Conservation (phyloP, 37 sponge, comb jelly and placozoan genomes). For the Axinella damicornis region DNA sequence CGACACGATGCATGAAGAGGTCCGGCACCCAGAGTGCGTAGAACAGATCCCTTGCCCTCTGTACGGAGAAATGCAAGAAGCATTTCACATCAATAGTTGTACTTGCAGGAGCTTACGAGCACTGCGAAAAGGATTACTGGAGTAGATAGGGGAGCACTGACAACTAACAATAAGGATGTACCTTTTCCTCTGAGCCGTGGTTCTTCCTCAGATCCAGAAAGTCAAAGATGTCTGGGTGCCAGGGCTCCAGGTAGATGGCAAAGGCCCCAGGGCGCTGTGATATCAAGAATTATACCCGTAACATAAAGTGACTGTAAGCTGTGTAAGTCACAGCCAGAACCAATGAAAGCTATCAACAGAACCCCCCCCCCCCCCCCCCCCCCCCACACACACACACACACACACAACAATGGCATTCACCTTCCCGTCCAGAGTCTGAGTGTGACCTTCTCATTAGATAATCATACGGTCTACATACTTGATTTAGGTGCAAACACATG, state of each 20-base stretch:
- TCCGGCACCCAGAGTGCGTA: slow-evolving; percentile 98
- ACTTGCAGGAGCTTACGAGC: too few species aligned
- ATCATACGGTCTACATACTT: too few species aligned
- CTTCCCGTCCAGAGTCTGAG: too few species aligned
- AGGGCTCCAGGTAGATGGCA: slow-evolving; percentile 99
- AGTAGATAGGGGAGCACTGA: too few species aligned
- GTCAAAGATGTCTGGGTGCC: slow-evolving; percentile 97
- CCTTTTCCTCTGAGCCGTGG: slow-evolving; percentile 97
- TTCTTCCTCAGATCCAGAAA: slow-evolving; percentile 98
- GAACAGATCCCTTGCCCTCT: slow-evolving; percentile 97
- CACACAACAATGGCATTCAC: too few species aligned
- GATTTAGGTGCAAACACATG: too few species aligned
- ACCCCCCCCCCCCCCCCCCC: too few species aligned
- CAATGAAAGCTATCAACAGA: neutral
- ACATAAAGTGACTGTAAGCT: neutral
- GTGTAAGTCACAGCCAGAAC: neutral
- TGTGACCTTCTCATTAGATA: too few species aligned
- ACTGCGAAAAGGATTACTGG: too few species aligned
- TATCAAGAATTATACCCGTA: neutral
- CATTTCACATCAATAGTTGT: too few species aligned
- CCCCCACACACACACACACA: too few species aligned
- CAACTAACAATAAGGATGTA: neutral
- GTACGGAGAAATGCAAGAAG: neutral
- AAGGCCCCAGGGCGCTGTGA: slow-evolving; percentile 96
- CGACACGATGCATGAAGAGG: slow-evolving; percentile 97